Evolutionary conservation across 2,888 invertebrate genomes (phyloP), one percentile per base, ranked within the genome.

Genomic region (Netelia virgata): DNA sequence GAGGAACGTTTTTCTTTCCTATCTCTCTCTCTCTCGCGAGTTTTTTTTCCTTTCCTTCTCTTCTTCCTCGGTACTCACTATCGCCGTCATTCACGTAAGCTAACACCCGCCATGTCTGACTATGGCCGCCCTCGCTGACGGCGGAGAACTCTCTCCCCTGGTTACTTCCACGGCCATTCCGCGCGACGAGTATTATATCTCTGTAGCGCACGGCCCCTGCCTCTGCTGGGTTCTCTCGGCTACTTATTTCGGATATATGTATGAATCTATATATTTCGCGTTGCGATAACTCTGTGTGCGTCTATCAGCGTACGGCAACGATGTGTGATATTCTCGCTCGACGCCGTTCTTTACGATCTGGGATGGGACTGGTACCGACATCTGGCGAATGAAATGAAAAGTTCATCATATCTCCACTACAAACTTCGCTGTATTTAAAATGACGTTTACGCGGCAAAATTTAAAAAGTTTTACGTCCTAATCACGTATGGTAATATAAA

Each of bases 31-130:
- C 53, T 73, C 50, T 68, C 59, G 55, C 53, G 69, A 64, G 68
- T 63, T 68, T 79, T 23, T 79, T 79, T 75, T 50, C 41, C 53
- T 68, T 77, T 73, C 50, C 63, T 61, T 50, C 5, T 70, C 69
- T 88, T 89, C 87, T 85, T 86, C 55, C 73, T 73, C 61, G 66
- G 64, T 80, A 88, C 89, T 91, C 89, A 91, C 92, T 91, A 92
- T 93, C 91, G 92, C 93, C 93, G 92, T 94, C 93, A 94, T 93
- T 94, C 94, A 93, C 94, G 92, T 92, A 93, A 93, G 93, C 92
- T 92, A 91, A 91, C 91, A 90, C 95, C 96, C 96, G 97, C 97
- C 97, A 97, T 97, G 96, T 96, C 96, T 95, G 79, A 96, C 95
- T 96, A 96, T 96, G 96, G 96, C 96, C 95, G 91, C 90, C 91